Conservation (phyloP, 2,797 vertebrate genomes). For the Spheniscus humboldti region DNA sequence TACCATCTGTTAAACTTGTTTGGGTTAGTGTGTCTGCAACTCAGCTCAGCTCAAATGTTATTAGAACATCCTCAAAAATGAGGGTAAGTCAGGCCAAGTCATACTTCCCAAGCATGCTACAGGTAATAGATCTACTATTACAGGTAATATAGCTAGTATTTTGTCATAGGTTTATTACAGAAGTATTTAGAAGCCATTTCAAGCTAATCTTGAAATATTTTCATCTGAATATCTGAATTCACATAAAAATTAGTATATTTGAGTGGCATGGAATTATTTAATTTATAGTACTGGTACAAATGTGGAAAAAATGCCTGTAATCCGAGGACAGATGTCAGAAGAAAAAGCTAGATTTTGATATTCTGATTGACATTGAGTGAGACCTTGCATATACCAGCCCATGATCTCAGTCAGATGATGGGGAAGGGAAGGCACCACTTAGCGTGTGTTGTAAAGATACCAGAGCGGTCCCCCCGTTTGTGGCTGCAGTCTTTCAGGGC, state of each 20-base stretch:
- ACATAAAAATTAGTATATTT: background rate
- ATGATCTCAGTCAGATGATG: background rate
- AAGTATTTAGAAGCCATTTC: background rate
- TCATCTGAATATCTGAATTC: background rate
- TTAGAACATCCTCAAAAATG: background rate
- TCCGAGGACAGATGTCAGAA: background rate
- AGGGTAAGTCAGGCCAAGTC: background rate
- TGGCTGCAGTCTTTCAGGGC: background rate
- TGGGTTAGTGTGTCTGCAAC: background rate
- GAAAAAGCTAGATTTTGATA: background rate
- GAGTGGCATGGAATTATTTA: background rate
- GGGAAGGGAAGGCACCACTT: background rate
- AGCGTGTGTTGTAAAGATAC: background rate
- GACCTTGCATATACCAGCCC: background rate
- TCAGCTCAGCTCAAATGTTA: background rate
- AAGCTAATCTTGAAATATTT: background rate
- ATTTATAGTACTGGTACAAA: background rate
- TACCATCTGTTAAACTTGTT: conserved; percentile 2
- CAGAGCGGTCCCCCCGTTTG: background rate
- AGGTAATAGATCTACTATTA: background rate
- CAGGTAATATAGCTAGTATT: background rate
- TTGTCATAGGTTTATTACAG: background rate
- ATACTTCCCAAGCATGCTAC: background rate
- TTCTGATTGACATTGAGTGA: background rate
- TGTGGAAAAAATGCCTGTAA: background rate